Conservation (phyloP, 2,113 vertebrate genomes). For the Cricetomys ansorgei region DNA sequence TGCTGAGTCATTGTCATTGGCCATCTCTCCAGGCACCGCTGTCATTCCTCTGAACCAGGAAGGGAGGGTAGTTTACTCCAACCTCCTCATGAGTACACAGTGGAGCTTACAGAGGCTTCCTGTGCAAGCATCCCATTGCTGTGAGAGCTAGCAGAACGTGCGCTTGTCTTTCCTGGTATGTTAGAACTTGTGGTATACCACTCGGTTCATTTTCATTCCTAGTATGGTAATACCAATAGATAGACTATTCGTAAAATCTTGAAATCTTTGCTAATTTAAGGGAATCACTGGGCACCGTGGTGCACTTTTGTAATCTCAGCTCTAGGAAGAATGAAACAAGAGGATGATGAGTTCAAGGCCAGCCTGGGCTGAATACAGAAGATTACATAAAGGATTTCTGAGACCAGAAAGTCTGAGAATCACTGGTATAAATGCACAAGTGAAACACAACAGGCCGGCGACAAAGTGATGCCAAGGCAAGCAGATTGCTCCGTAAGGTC, state of each 20-base stretch:
- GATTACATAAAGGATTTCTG: not conserved
- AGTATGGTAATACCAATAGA: not conserved
- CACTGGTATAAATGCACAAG: not conserved
- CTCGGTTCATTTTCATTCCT: not conserved
- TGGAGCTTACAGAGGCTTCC: not conserved
- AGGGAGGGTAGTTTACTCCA: not conserved
- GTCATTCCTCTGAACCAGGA: not conserved
- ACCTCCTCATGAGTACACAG: not conserved
- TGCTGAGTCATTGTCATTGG: not conserved
- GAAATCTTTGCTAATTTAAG: not conserved
- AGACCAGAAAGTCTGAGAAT: conserved; percentile 19
- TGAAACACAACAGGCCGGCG: not conserved
- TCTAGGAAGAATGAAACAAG: not conserved
- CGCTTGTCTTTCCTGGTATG: not conserved
- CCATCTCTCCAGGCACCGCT: not conserved
- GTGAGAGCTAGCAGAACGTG: not conserved
- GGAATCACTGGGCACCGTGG: not conserved
- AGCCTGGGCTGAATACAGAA: not conserved
- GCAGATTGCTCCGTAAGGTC: not conserved
- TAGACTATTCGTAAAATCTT: not conserved
- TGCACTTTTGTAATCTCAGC: not conserved
- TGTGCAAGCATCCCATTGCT: too few species aligned
- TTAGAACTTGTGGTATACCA: not conserved
- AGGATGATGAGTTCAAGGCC: not conserved
- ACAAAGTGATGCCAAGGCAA: not conserved